Conservation (phyloP, 2,797 vertebrate genomes). For the Neoniphon sammara region DNA sequence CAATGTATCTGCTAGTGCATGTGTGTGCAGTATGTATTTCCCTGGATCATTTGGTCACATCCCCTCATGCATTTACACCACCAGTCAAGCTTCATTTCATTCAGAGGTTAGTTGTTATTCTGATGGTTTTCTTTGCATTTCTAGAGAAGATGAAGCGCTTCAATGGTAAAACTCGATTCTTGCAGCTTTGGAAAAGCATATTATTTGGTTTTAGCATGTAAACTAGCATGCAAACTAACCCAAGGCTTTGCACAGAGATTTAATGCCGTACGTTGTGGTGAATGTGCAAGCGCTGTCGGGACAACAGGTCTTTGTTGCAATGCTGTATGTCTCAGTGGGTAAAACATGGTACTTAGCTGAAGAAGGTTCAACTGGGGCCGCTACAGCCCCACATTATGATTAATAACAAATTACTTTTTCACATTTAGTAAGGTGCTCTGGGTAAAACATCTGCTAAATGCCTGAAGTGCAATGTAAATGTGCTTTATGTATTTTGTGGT, state of each 20-base stretch:
- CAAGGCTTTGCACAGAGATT: not conserved
- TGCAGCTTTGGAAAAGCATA: not conserved
- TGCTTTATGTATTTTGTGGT: no score
- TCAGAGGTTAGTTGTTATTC: not conserved
- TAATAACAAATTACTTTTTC: no score
- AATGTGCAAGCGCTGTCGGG: not conserved
- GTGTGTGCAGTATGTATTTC: not conserved
- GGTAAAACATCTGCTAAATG: no score
- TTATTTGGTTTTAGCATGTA: not conserved
- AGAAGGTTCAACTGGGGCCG: no score
- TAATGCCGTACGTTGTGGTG: not conserved
- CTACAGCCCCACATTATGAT: no score
- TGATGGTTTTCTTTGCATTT: not conserved
- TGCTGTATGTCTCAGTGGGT: not conserved
- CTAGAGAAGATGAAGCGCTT: not conserved
- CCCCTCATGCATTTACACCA: conserved; percentile 1
- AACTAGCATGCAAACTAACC: not conserved
- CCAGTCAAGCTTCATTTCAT: not conserved
- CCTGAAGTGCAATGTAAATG: no score
- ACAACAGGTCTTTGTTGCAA: not conserved
- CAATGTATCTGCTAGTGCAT: not conserved
- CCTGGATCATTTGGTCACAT: not conserved
- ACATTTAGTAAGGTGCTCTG: no score
- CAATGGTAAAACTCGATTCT: no score
- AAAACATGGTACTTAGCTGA: not conserved